These are phyloP conservation scores for Drosophila bocki DNA, from an alignment of 1,140 invertebrate genomes.

Conservation along the genomic window DNA sequence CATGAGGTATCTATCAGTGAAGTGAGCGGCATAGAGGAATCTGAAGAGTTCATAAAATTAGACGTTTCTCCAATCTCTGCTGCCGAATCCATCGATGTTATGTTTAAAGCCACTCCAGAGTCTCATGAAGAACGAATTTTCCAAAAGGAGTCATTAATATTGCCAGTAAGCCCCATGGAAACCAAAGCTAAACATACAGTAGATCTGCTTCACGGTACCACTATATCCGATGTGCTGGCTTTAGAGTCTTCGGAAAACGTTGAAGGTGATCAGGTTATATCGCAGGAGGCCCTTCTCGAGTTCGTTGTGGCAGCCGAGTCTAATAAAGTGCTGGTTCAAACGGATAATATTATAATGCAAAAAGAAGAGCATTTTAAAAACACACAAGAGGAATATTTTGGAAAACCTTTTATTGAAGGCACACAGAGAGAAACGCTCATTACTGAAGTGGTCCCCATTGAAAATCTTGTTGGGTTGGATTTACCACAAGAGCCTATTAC, in stretches of 20 bases:
- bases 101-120: conserved; percentile 50
- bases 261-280: not conserved
- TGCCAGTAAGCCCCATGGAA: not conserved
- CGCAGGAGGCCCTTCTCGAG: conserved; percentile 28
- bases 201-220: conserved; percentile 33
- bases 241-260: conserved; percentile 45
- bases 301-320: conserved; percentile 14
- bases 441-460: conserved; percentile 53
- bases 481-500: not conserved
- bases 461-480: conserved; percentile 43
- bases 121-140: conserved; percentile 27
- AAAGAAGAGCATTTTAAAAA: conserved; percentile 50
- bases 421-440: conserved; percentile 55
- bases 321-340: conserved; percentile 47
- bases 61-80: conserved; percentile 17
- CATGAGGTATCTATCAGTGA: conserved; percentile 56
- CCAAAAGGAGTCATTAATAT: conserved; percentile 55
- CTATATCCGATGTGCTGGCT: conserved; percentile 28
- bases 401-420: conserved; percentile 67
- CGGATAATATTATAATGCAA: conserved; percentile 45
- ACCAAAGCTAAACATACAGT: conserved; percentile 43
- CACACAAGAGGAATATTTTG: conserved; percentile 27
- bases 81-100: conserved; percentile 35
- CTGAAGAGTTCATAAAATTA: conserved; percentile 11
- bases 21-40: conserved; percentile 40